Evolutionary conservation across 1,140 invertebrate genomes (phyloP).

Genomic region (Drosophila ogumai): DNA sequence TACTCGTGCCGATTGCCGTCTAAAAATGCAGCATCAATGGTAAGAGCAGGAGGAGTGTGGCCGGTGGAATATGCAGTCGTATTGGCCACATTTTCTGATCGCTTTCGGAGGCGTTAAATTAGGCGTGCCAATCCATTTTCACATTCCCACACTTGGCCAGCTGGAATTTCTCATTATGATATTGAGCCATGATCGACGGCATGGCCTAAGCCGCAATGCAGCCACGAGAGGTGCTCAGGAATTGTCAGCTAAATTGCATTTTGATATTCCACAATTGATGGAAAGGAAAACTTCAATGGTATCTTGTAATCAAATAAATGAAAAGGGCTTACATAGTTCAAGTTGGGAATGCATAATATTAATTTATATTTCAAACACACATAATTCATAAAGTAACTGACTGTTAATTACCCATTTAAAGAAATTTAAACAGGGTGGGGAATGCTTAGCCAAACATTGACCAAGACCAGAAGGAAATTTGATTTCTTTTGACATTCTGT

Average conservation of each 20-base stretch:
- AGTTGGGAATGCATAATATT: no score
- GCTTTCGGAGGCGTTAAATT: constrained; percentile 54
- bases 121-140: constrained; percentile 23
- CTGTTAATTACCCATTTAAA: not conserved
- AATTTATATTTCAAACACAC: no score
- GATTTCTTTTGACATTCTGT: constrained; percentile 46
- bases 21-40: constrained; percentile 54
- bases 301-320: no score
- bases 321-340: no score
- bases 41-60: not conserved
- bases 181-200: not conserved
- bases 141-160: not conserved
- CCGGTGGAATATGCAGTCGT: not conserved
- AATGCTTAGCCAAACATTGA: not conserved
- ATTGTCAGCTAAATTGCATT: not conserved
- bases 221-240: not conserved
- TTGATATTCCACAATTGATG: no score
- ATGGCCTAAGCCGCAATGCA: no score
- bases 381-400: not conserved
- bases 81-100: constrained; percentile 51
- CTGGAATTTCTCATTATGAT: constrained; percentile 16
- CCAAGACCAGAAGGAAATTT: constrained; percentile 45
- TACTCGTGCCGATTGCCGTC: constrained; percentile 34
- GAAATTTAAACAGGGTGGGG: not conserved
- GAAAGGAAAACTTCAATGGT: no score